Percentiles rank a stretch among this genome's conserved stretches.
These are phyloP conservation scores for Antheraea assamensis DNA, from an alignment of 2,888 invertebrate species.

Conservation along the genomic window DNA sequence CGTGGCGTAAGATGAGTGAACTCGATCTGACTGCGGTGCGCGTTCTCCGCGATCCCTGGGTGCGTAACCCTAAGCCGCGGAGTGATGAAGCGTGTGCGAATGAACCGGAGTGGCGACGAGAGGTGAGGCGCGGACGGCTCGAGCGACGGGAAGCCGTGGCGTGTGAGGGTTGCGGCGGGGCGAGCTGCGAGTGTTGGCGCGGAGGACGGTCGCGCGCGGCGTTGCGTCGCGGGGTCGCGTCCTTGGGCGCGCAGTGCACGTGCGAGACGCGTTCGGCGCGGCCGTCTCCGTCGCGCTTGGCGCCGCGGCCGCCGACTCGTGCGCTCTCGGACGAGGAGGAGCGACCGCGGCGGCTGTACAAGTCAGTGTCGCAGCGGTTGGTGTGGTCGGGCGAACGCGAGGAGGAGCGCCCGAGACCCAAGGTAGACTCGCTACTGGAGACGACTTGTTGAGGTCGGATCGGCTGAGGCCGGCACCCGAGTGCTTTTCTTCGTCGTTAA, in stretches of 20 bases:
- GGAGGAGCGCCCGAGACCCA: conserved; percentile 33
- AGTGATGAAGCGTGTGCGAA: conserved; percentile 30
- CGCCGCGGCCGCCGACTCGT: conserved; percentile 42
- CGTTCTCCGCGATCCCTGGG: conserved; percentile 47
- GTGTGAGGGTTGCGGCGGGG: conserved; percentile 57
- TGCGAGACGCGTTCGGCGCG: conserved; percentile 47
- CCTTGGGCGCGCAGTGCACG: conserved; percentile 42
- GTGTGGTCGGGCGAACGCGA: conserved; percentile 37
- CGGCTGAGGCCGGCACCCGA: conserved; percentile 20
- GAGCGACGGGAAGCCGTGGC: conserved; percentile 52
- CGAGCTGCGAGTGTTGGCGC: conserved; percentile 57
- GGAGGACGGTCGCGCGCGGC: conserved; percentile 32
- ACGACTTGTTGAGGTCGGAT: conserved; percentile 62
- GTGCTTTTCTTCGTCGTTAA: conserved; percentile 23
- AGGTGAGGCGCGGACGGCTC: conserved; percentile 48
- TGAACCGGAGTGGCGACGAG: conserved; percentile 38
- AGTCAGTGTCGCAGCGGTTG: conserved; percentile 55
- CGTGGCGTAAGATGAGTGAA: conserved; percentile 68
- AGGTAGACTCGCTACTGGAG: conserved; percentile 67
- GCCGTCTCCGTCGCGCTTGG: conserved; percentile 40
- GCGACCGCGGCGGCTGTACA: conserved; percentile 58
- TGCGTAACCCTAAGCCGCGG: conserved; percentile 31
- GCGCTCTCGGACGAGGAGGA: conserved; percentile 58
- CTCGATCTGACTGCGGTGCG: conserved; percentile 45
- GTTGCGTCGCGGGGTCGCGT: conserved; percentile 41